Evolutionary conservation across 64 coral and sea anemone species (phyloP), one percentile per base, ranked within the genome.

Genomic region (Hydrozoanthus tunicans): DNA sequence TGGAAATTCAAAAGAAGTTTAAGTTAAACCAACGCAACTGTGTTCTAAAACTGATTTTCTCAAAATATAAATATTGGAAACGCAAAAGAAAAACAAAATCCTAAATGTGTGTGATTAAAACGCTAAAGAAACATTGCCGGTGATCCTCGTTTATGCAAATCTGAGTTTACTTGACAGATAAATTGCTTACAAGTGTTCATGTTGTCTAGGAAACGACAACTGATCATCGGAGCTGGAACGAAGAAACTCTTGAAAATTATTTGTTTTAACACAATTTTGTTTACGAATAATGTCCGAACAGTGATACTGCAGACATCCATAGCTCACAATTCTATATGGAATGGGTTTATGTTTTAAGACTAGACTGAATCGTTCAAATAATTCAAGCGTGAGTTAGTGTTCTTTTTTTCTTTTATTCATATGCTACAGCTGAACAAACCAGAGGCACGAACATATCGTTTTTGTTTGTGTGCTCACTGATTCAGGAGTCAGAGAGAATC

Each of bases 161-260:
- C 11, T 43, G 6, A 26, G 8, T 75, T 10, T 71, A 59, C 56
- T 58, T 53, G 54, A 9, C 23, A 43, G 25, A 8, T 73, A 86
- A 86, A 86, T 86, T 74, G 70, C 74, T 88, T 73, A 88, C 84
- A 15, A 71, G 11, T 7, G 5, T 27, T 59, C 15, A 8, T 1
- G 83, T 86, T 74, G 23, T 73, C 65, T 32, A 1, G 83, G 83
- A 73, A 74, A 86, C 83, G 26, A 43, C 11, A 51, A 60, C 8
- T 10, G 57, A 60, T 6, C 15, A 56, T 58, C 54, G 59, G 17
- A 86, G 70, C 56, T 27, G 5, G 17, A 17, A 5, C 26, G 32
- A 15, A 55, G 32, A 86, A 6, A 4, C 17, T 12, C 11, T 43
- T 12, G 9, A 3, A 43, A 32, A 52, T 32, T 12, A 82, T 64